Evolutionary conservation across 2,888 invertebrate genomes (phyloP).

Genomic region (Syrista parreyssii): DNA sequence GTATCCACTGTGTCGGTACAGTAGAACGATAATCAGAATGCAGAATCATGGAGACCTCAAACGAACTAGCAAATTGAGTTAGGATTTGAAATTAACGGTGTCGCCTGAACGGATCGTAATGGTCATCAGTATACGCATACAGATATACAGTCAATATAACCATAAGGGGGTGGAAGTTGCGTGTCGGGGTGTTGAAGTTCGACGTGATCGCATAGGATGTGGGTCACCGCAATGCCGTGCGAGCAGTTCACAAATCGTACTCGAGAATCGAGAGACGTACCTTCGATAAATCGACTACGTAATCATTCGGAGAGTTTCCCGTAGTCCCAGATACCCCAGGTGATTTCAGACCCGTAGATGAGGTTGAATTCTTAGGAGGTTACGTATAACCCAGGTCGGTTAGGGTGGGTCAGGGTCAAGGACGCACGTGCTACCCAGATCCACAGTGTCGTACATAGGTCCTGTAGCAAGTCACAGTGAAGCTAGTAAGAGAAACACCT

Average conservation of each 20-base stretch:
- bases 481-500: not conserved
- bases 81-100: not conserved
- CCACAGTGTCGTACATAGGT: not conserved
- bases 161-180: not conserved
- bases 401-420: conserved; percentile 38
- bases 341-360: not conserved
- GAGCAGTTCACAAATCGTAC: not conserved
- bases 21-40: too few relatives aligned
- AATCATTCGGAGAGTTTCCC: not conserved
- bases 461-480: not conserved
- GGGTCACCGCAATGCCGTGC: conserved; percentile 23
- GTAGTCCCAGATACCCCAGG: not conserved
- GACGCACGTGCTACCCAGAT: conserved; percentile 22
- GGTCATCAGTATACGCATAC: not conserved
- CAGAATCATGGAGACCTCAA: too few relatives aligned
- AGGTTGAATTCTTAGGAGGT: not conserved
- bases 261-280: not conserved
- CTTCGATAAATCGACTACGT: not conserved
- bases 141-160: not conserved
- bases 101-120: not conserved
- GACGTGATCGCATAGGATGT: conserved; percentile 9
- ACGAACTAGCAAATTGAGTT: not conserved
- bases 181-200: not conserved
- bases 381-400: not conserved
- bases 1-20: too few relatives aligned